These are phyloP conservation scores for Pristionchus arcanus DNA, from an alignment of 2,888 invertebrate species.

Conservation along the genomic window DNA sequence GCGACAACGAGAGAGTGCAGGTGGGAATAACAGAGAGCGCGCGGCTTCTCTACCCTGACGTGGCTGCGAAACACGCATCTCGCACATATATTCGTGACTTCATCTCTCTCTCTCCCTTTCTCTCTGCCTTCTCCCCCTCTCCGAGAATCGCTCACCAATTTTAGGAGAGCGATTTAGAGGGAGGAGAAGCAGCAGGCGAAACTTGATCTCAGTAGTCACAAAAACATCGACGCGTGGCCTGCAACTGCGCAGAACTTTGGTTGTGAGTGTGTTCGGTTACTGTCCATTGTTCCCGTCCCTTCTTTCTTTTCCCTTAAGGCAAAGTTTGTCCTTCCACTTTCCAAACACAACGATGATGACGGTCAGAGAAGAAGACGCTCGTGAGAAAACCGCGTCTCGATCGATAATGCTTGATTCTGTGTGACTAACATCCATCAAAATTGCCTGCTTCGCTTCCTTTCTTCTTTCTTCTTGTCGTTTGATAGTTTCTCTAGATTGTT, in stretches of 20 bases:
- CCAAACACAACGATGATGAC: slow-evolving; percentile 29
- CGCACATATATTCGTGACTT: not conserved
- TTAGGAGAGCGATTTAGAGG: slow-evolving; percentile 16
- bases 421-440: slow-evolving; percentile 11
- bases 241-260: not conserved
- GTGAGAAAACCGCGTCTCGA: not conserved
- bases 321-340: slow-evolving; percentile 51
- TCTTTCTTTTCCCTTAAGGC: not conserved
- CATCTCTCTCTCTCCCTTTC: not conserved
- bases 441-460: not conserved
- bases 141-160: slow-evolving; percentile 24
- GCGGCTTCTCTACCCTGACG: not conserved
- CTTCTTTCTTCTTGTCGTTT: not conserved
- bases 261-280: not conserved
- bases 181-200: not conserved
- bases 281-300: not conserved
- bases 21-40: not conserved
- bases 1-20: not conserved
- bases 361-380: not conserved
- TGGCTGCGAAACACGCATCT: not conserved
- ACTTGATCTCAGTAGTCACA: slow-evolving; percentile 25
- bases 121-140: not conserved
- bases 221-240: not conserved
- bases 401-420: not conserved
- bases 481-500: slow-evolving; percentile 18